Conservation (phyloP, 2,113 vertebrate genomes). For the Sorex fumeus region DNA sequence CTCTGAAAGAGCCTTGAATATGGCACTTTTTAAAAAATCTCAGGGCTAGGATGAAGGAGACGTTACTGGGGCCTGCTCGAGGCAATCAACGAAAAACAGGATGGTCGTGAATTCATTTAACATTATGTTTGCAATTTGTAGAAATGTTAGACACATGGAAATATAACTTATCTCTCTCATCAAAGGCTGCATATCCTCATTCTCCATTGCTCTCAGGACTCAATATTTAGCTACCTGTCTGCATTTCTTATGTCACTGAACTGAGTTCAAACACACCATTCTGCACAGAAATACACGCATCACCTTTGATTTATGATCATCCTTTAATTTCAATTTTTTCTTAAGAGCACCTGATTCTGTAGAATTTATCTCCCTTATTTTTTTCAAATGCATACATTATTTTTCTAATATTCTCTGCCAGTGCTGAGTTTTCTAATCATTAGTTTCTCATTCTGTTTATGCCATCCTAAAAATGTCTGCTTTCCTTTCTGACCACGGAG, state of each 20-base stretch:
- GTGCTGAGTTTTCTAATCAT: neutral
- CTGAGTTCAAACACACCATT: too few relatives aligned
- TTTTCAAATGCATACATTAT: neutral
- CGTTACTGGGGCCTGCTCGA: too few relatives aligned
- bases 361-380: neutral
- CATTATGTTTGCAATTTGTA: accelerated
- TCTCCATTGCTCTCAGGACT: too few relatives aligned
- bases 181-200: neutral
- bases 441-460: neutral
- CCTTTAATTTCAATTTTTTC: neutral
- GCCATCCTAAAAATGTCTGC: neutral
- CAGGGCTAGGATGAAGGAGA: too few relatives aligned
- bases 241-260: neutral
- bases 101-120: neutral
- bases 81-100: too few relatives aligned
- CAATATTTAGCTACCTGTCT: accelerated
- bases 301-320: neutral
- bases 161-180: neutral
- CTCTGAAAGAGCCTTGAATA: too few relatives aligned
- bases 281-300: neutral
- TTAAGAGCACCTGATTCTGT: neutral
- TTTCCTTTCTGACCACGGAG: neutral
- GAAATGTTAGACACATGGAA: neutral
- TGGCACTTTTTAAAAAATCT: too few relatives aligned
- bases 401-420: neutral